Conservation (phyloP, 2,797 vertebrate species). For the Manis crassicaudata region DNA sequence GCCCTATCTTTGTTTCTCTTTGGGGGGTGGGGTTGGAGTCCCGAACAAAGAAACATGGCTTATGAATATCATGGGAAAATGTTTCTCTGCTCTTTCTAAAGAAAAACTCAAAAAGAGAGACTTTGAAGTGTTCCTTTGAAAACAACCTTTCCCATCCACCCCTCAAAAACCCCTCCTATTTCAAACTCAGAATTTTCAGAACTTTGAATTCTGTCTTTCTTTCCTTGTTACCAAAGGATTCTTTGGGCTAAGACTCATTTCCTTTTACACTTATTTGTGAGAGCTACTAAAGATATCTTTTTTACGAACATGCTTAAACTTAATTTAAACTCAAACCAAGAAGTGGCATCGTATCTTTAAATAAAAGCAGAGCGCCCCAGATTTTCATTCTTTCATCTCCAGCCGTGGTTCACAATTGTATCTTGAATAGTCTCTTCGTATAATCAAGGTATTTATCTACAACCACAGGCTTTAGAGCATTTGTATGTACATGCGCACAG, state of each 20-base stretch:
- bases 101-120: not conserved
- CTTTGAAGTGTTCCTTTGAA: not conserved
- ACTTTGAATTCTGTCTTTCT: not conserved
- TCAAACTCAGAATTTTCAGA: not conserved
- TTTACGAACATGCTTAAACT: slow-evolving; percentile 4
- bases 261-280: slow-evolving; percentile 28
- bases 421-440: not conserved
- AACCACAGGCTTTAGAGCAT: not conserved
- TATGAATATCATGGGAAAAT: not conserved
- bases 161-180: not conserved
- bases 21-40: not conserved
- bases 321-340: slow-evolving; percentile 44
- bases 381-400: slow-evolving; percentile 26
- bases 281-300: not conserved
- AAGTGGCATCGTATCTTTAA: not conserved
- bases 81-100: not conserved
- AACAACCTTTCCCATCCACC: not conserved
- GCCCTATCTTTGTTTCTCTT: not conserved
- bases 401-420: not conserved
- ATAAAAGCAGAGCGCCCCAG: slow-evolving; percentile 36
- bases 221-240: not conserved
- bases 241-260: not conserved
- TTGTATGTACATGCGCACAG: not conserved
- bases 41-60: not conserved
- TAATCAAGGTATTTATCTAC: not conserved